phyloP scores from a whole-genome alignment of 2,888 invertebrate species.

The Acanthosepion pharaonis region DNA sequence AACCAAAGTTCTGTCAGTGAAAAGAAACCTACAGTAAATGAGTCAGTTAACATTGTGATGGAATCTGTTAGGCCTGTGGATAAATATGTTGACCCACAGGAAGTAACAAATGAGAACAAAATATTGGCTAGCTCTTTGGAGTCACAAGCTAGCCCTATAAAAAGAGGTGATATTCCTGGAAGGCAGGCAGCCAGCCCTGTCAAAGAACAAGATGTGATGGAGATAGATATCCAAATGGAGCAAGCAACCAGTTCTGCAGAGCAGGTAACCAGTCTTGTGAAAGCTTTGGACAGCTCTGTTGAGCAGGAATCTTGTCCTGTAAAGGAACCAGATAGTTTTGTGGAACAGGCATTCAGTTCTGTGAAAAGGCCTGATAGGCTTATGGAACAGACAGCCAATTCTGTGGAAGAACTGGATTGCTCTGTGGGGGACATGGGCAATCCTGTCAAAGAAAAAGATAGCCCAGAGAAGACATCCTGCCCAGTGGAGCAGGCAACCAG shows the following conservation, averaged over 20 bases:
- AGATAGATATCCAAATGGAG: neutral
- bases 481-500: too few relatives aligned
- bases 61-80: neutral
- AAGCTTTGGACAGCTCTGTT: neutral
- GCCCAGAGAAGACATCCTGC: neutral
- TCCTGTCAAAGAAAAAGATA: neutral
- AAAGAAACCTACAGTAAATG: neutral
- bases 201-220: neutral
- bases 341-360: neutral
- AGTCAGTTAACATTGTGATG: neutral
- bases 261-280: neutral
- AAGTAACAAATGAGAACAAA: neutral
- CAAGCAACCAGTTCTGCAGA: neutral
- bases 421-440: neutral
- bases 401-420: neutral
- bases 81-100: neutral
- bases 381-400: neutral
- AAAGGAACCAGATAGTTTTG: neutral
- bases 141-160: neutral
- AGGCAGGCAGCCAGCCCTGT: neutral
- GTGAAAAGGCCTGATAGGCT: neutral
- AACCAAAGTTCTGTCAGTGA: neutral
- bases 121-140: neutral
- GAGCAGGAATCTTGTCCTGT: neutral
- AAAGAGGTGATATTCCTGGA: neutral